Conservation (phyloP, 2,113 vertebrate genomes). For the Pelmatolapia mariae region DNA sequence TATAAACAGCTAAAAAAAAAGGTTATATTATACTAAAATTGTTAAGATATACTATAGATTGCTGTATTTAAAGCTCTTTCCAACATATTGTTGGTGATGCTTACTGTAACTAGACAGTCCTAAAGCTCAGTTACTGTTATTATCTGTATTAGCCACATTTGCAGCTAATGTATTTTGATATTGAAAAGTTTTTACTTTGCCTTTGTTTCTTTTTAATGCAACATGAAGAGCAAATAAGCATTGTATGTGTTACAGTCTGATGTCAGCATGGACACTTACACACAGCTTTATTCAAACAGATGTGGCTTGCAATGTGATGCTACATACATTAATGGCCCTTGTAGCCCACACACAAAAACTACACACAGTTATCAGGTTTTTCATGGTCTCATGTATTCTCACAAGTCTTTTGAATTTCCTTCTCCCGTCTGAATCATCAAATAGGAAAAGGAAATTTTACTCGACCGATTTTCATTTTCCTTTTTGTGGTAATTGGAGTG, state of each 20-base stretch:
- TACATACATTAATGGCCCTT: neutral
- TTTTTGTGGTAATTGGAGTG: neutral
- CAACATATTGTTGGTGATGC: neutral
- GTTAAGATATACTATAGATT: neutral
- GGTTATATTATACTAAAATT: neutral
- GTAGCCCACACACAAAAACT: neutral
- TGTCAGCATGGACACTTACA: neutral
- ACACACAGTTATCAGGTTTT: neutral
- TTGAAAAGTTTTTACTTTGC: neutral
- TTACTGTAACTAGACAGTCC: neutral
- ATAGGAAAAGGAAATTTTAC: neutral
- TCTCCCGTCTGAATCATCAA: neutral
- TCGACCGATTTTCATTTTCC: neutral
- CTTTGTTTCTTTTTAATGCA: neutral
- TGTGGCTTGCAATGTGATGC: neutral
- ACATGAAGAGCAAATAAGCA: neutral
- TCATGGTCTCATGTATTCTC: neutral
- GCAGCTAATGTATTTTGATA: neutral
- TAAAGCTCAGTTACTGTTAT: neutral
- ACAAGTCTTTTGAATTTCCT: neutral
- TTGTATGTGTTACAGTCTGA: neutral
- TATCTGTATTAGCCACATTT: neutral
- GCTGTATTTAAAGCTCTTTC: neutral
- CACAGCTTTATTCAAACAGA: neutral
- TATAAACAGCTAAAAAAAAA: neutral